phyloP scores from a whole-genome alignment of 2,113 vertebrate species.

The Plecturocebus donacophilus region DNA sequence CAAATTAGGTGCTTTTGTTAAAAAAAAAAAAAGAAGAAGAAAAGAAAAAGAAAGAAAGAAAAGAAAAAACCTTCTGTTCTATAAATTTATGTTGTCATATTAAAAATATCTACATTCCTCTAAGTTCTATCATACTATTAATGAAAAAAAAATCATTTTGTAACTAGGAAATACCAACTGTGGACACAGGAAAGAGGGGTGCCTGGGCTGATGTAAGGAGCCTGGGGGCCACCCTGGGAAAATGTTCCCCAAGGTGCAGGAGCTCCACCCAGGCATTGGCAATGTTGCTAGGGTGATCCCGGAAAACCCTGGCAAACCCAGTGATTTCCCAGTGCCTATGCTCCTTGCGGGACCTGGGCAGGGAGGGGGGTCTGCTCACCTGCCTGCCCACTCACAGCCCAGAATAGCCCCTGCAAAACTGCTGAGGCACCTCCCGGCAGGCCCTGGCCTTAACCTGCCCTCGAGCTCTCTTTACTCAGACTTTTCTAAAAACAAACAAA shows the following conservation, averaged over 20 bases:
- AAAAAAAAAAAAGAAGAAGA: neutral
- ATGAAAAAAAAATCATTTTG: neutral
- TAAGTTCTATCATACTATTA: neutral
- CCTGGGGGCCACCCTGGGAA: neutral
- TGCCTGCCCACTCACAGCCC: neutral
- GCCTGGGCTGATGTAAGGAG: neutral
- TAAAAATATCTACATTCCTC: neutral
- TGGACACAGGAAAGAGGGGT: neutral
- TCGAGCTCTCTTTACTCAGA: neutral
- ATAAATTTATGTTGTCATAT: neutral
- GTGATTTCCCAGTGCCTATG: neutral
- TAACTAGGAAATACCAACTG: neutral
- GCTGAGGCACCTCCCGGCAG: too few species aligned
- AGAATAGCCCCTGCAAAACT: neutral
- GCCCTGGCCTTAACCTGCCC: neutral
- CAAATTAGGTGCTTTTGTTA: neutral
- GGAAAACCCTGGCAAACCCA: neutral
- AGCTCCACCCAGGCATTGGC: neutral
- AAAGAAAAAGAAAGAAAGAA: neutral
- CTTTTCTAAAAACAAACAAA: neutral
- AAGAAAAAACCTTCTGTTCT: neutral
- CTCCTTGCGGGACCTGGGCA: too few species aligned
- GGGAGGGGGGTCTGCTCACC: neutral
- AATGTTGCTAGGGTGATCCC: neutral
- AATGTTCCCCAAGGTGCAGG: neutral